These are phyloP conservation scores for Fulmarus glacialis DNA, from an alignment of 2,113 vertebrate genomes.

Conservation along the genomic window DNA sequence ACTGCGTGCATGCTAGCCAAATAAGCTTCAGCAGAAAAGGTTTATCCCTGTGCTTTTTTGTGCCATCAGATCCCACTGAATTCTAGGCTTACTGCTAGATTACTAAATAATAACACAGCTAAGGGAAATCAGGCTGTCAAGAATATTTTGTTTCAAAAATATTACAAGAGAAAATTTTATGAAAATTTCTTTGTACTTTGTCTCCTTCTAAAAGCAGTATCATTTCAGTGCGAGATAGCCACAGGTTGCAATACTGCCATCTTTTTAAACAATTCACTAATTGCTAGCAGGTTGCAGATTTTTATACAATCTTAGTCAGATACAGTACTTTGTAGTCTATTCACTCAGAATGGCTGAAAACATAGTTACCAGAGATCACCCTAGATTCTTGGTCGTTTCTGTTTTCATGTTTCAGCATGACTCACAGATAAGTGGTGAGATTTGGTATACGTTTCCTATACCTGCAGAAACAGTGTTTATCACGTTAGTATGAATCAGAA, in stretches of 20 bases:
- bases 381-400: slow-evolving; percentile 80
- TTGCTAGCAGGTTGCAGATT: not conserved
- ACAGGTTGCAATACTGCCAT: not conserved
- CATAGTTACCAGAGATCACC: slow-evolving; percentile 66
- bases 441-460: slow-evolving; percentile 79
- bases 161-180: not conserved
- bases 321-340: slow-evolving; percentile 80
- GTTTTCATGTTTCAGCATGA: slow-evolving; percentile 75
- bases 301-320: not conserved
- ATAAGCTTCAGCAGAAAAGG: not conserved
- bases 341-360: slow-evolving; percentile 84
- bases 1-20: not conserved
- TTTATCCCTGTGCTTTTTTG: not conserved
- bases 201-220: not conserved
- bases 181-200: not conserved
- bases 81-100: not conserved
- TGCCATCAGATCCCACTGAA: not conserved
- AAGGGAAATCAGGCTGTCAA: not conserved
- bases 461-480: slow-evolving; percentile 37
- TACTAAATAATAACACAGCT: not conserved
- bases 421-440: slow-evolving; percentile 75
- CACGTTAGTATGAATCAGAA: not conserved
- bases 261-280: not conserved
- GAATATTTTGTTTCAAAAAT: not conserved
- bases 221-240: not conserved